Percentiles rank a stretch among this genome's conserved stretches.
Conservation (phyloP, 2,888 invertebrate species). For the Epsilonema sp. region DNA sequence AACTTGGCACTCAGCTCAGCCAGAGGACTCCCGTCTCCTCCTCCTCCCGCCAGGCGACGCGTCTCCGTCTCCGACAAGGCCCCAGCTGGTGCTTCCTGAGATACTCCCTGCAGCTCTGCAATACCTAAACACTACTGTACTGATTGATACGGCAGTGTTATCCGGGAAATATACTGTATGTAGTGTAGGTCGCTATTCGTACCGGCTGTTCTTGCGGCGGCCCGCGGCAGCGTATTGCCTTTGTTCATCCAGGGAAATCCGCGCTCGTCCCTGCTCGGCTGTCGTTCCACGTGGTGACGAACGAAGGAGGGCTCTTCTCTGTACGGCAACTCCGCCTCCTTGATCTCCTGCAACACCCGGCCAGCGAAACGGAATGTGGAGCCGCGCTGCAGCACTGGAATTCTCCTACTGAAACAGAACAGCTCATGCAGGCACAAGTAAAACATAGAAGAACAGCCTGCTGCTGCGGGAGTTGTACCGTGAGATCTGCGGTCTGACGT, state of each 20-base stretch:
- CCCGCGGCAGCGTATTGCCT: constrained; percentile 8
- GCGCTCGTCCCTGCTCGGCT: constrained; percentile 13
- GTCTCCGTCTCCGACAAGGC: too few species aligned
- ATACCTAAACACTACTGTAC: too few species aligned
- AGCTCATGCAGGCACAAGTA: too few species aligned
- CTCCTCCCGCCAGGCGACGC: too few species aligned
- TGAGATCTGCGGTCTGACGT: constrained; percentile 13
- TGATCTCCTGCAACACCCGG: constrained; percentile 20
- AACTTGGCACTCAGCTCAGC: too few species aligned
- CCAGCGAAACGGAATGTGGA: constrained; percentile 21
- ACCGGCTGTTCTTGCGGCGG: neutral
- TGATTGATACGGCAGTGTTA: neutral
- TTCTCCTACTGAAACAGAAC: constrained; percentile 16
- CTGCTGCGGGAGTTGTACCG: too few species aligned
- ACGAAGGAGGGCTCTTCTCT: constrained; percentile 6
- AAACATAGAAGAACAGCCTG: too few species aligned
- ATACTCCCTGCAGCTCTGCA: too few species aligned
- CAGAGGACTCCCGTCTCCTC: too few species aligned
- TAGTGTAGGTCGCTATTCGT: too few species aligned
- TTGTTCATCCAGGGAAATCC: constrained; percentile 9
- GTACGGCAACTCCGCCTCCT: constrained; percentile 6
- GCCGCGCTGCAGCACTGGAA: constrained; percentile 19
- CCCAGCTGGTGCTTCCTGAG: too few species aligned
- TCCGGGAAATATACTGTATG: too few species aligned
- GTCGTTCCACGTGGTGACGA: constrained; percentile 15